Conservation (phyloP, 2,888 invertebrate genomes). For the Sarcophaga variegata region DNA sequence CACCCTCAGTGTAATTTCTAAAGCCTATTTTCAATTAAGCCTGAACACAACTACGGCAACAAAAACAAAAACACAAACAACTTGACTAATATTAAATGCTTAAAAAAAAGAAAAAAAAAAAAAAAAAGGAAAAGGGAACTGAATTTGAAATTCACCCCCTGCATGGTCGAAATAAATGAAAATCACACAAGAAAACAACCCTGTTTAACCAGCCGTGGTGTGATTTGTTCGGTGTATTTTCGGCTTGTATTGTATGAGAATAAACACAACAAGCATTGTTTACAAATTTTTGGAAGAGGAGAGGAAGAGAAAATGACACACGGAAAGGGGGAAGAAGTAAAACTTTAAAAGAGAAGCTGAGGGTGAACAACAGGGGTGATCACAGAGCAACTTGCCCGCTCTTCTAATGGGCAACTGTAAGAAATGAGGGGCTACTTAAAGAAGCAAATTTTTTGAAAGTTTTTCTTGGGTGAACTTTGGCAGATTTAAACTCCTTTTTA, state of each 20-base stretch:
- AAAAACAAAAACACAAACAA: conserved; percentile 37
- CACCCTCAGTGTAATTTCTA: conserved; percentile 3
- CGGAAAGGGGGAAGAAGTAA: neutral
- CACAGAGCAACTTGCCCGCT: no score
- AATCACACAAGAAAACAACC: conserved; percentile 59
- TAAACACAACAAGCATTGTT: neutral
- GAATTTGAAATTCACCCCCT: conserved; percentile 50
- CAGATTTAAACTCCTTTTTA: no score
- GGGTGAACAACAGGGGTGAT: neutral
- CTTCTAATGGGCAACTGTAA: no score
- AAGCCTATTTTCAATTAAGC: conserved; percentile 34
- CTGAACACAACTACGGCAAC: neutral
- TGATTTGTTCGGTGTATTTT: neutral
- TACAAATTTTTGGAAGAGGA: neutral
- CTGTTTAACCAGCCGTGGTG: conserved; percentile 25
- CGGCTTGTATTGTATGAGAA: neutral
- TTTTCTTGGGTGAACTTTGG: no score
- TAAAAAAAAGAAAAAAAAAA: conserved; percentile 8
- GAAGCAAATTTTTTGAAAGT: no score
- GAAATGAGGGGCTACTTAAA: no score
- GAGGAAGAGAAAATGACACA: neutral
- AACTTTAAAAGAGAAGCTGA: no score
- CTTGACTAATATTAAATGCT: conserved; percentile 16
- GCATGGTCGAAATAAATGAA: conserved; percentile 14
- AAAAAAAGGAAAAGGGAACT: neutral